Evolutionary conservation across 2,888 invertebrate genomes (phyloP), one percentile per base, ranked within the genome.

Genomic region (Volucella inflata): DNA sequence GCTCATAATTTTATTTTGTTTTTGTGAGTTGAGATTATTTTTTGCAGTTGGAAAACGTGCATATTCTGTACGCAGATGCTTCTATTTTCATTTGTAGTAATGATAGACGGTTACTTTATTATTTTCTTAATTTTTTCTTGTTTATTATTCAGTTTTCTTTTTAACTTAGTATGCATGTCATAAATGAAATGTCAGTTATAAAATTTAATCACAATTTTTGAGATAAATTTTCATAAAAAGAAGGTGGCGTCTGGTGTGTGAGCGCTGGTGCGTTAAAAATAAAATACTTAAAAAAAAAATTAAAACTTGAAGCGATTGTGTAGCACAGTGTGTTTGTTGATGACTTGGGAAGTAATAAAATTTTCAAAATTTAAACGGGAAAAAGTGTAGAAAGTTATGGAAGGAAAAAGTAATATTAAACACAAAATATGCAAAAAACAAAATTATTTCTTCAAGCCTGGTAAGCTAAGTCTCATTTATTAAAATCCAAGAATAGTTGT

Each of bases 1-100:
- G 67, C 40, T 57, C 16, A 71, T 74, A 2, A 16, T 74, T 79
- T 84, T 62, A 40, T 65, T 51, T 59, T 53, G 53, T 60, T 48
- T 65, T 75, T 65, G 70, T 70, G 48, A 75, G 70, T 70, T 84
- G 75, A 79, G 80, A 84, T 84, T 84, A 75, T 70, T 65, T 55
- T 83, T 83, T 83, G 83, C 83, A 59, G 59, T 83, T 83, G 72
- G 72, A 72, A 68, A 40, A 68, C 74, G 67, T 71, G 72, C 74
- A n/a, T 16, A 46, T 44, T 55, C 8, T 51, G 59, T 65, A 68
- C 77, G 67, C 79, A 75, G 74, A 74, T 48, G 83, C 80, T 84
- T 74, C 51, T 60, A 14, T 10, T 70, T 21, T 64, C 0, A 30
- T 72, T 83, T 78, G 71, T 78, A 72, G 72, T 42, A 16, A 14